Evolutionary conservation across 2,113 vertebrate genomes (phyloP).

Genomic region (Silurus meridionalis): DNA sequence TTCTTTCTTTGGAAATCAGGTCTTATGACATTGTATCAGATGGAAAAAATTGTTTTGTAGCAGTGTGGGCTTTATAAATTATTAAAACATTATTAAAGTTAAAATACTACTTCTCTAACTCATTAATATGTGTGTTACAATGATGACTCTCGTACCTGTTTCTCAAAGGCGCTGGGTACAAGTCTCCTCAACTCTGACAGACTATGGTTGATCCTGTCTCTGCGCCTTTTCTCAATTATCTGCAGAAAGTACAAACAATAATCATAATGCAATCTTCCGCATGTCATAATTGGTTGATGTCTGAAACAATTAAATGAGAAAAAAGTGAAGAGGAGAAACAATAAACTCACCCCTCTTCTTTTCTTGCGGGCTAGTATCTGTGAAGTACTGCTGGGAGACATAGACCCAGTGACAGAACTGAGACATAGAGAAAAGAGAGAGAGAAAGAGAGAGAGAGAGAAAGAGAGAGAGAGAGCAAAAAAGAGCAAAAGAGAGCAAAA

Average conservation of each 20-base stretch:
- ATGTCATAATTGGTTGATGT: background rate
- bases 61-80: too few relatives aligned
- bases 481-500: slow-evolving; percentile 38
- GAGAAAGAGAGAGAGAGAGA: slow-evolving; percentile 7
- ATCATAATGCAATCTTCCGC: background rate
- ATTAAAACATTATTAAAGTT: background rate
- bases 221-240: slow-evolving; percentile 93
- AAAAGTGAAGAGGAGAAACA: background rate
- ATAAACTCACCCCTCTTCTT: slow-evolving; percentile 86
- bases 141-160: slow-evolving; percentile 75
- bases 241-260: slow-evolving; percentile 54
- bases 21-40: background rate
- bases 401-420: slow-evolving; percentile 86
- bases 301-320: background rate
- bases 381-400: slow-evolving; percentile 84
- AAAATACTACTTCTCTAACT: background rate
- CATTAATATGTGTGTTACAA: background rate
- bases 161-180: slow-evolving; percentile 90
- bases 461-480: slow-evolving; percentile 32
- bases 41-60: background rate
- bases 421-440: slow-evolving; percentile 24
- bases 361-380: slow-evolving; percentile 94
- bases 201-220: slow-evolving; percentile 94
- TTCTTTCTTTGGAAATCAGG: background rate
- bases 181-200: slow-evolving; percentile 88